phyloP scores from a whole-genome alignment of 2,888 invertebrate species.

The Drosophila demipolita region DNA sequence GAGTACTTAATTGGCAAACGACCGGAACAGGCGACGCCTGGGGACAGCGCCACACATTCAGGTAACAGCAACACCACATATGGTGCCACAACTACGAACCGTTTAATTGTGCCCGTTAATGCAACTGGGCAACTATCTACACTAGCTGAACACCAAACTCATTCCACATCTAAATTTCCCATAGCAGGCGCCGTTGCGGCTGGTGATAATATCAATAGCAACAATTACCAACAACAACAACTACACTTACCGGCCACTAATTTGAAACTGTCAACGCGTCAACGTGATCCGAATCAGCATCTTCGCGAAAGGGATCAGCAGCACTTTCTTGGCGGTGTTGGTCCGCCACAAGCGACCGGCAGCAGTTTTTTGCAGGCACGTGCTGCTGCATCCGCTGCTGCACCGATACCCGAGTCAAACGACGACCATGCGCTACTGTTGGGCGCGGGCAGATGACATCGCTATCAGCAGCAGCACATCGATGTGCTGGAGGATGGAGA shows the following conservation, averaged over 20 bases:
- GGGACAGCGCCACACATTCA: constrained; percentile 53
- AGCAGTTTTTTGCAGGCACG: constrained; percentile 78
- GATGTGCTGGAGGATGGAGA: constrained; percentile 65
- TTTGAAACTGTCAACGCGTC: constrained; percentile 61
- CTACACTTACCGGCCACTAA: constrained; percentile 62
- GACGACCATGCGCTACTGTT: constrained; percentile 80
- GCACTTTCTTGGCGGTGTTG: constrained; percentile 62
- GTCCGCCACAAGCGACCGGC: constrained; percentile 59
- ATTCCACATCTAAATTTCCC: constrained; percentile 70
- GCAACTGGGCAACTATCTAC: constrained; percentile 49
- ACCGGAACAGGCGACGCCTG: constrained; percentile 54
- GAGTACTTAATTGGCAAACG: constrained; percentile 83
- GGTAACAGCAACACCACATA: constrained; percentile 54
- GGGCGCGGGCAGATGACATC: constrained; percentile 82
- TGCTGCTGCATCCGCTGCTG: constrained; percentile 62
- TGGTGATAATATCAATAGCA: constrained; percentile 65
- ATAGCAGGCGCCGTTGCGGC: constrained; percentile 58
- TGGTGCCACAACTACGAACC: constrained; percentile 62
- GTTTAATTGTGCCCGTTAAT: constrained; percentile 61
- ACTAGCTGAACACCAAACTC: constrained; percentile 60
- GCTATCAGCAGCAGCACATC: constrained; percentile 63
- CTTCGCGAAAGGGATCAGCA: constrained; percentile 69
- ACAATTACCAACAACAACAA: constrained; percentile 80
- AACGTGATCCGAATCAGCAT: constrained; percentile 71
- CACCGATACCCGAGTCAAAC: constrained; percentile 79